phyloP scores from a whole-genome alignment of 2,113 vertebrate genomes.

The Chaenogobius annularis region DNA sequence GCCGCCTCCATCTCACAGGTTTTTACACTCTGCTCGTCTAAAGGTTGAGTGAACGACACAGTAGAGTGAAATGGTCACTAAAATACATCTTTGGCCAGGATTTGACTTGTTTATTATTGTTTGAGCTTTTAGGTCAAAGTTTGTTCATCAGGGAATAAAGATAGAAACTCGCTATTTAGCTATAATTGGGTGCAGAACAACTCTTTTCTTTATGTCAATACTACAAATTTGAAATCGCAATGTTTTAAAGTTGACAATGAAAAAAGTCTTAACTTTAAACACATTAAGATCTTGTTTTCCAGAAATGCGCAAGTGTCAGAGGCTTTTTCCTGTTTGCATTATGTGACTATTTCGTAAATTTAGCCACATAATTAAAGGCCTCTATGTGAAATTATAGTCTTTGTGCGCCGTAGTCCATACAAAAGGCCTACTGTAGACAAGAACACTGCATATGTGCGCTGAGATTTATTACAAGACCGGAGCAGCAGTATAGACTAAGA shows the following conservation, averaged over 20 bases:
- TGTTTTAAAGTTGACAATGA: background rate
- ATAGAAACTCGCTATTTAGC: no score
- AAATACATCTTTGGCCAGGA: background rate
- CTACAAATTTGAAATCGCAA: background rate
- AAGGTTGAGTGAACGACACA: conserved; percentile 40
- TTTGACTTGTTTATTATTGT: conserved; percentile 44
- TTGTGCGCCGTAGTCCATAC: conserved; percentile 31
- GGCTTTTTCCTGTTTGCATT: conserved; percentile 38
- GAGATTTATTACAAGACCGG: conserved; percentile 21
- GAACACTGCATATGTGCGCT: conserved; percentile 15
- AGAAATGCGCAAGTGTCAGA: conserved; percentile 16
- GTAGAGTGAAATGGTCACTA: background rate
- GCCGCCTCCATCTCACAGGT: no score
- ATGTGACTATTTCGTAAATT: conserved; percentile 42
- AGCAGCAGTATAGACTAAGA: conserved; percentile 11
- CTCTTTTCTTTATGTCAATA: no score
- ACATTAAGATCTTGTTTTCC: conserved; percentile 5
- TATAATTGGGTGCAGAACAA: no score
- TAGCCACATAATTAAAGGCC: conserved; percentile 53
- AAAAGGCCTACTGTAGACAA: conserved; percentile 30
- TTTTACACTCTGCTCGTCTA: background rate
- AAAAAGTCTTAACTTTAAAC: background rate
- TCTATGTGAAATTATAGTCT: conserved; percentile 44
- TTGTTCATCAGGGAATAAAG: no score
- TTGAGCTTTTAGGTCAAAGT: background rate